Evolutionary conservation across 2,113 vertebrate species (phyloP), one percentile per base, ranked within the genome.

Genomic region (Triplophysa dalaica): DNA sequence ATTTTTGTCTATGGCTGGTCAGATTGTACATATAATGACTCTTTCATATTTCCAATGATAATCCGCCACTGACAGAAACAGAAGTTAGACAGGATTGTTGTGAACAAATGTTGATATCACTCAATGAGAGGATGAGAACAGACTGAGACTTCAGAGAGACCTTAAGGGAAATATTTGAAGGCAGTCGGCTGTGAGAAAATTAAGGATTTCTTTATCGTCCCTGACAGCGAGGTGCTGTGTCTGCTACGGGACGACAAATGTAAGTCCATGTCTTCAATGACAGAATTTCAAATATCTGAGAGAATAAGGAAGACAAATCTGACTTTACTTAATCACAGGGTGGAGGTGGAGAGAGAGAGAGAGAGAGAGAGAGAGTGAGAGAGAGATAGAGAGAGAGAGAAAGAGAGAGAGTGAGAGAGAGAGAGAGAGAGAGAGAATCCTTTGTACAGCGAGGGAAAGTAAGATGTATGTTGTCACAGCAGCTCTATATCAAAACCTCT

Each of bases 271-370:
- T 70, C 60, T 19, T 77, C 45, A 63, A 54, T 63, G 52, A 58
- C 12, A 70, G 16, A 77, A 73, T 80, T 83, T 80, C 8, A 70
- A 77, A 45, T n/a, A 77, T 70, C 60, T 72, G 43, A 72, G 69
- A 65, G 26, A 56, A 29, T 60, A 16, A 67, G 68, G 12, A 43
- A 10, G 17, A 43, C 41, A 70, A 70, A 48, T 73, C 8, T 6
- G n/a, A 22, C 50, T 76, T 79, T 45, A 45, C 48, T 61, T 63
- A 61, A 75, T 70, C 65, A 64, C 43, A 72, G n/a, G 11, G 60
- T 65, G 45, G 50, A 17, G 29, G 29, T 29, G 29, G 50, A 54
- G 29, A 38, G 24, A 61, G 21, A 22, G 60, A 65, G 70, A 38
- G 33, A 38, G 33, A 33, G 29, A 33, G 50, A 52, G 29, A 33